Evolutionary conservation across 2,888 invertebrate species (phyloP).

Genomic region (Holacanthella duospinosa): DNA sequence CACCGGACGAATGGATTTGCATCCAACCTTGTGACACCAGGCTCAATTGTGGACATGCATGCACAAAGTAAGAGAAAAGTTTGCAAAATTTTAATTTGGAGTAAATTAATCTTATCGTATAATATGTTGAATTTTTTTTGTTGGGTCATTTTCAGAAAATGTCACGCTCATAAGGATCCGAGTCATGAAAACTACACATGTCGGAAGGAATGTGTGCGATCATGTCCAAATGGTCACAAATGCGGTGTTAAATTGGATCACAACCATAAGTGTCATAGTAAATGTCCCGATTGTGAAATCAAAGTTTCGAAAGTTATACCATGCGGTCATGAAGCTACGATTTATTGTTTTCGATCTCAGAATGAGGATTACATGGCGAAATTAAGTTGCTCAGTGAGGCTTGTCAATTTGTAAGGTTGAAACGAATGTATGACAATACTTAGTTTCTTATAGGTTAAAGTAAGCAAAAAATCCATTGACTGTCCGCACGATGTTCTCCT

Average conservation of each 20-base stretch:
- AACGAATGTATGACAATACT: neutral
- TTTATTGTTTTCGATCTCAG: too few species aligned
- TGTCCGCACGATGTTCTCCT: neutral
- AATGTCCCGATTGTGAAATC: neutral
- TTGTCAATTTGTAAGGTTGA: neutral
- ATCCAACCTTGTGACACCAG: slow-evolving; percentile 2
- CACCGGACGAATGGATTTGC: neutral
- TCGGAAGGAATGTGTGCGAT: slow-evolving; percentile 16
- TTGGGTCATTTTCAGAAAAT: slow-evolving; percentile 41
- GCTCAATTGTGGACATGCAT: slow-evolving; percentile 55
- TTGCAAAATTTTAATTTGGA: too few species aligned
- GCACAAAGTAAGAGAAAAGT: slow-evolving; percentile 39
- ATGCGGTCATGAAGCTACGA: neutral
- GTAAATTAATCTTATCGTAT: too few species aligned
- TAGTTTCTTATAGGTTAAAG: neutral
- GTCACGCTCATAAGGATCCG: slow-evolving; percentile 52
- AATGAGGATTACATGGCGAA: too few species aligned
- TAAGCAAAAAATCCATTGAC: neutral
- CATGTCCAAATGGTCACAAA: slow-evolving; percentile 3
- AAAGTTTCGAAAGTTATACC: neutral
- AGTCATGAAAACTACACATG: slow-evolving; percentile 44
- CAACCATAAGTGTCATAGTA: slow-evolving; percentile 4
- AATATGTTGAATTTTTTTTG: too few species aligned
- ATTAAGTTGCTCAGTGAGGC: too few species aligned
- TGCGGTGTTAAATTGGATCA: neutral